Percentiles rank a stretch among this genome's conserved stretches.
Conservation (phyloP, 2,113 vertebrate genomes). For the Oreocharis arfaki region DNA sequence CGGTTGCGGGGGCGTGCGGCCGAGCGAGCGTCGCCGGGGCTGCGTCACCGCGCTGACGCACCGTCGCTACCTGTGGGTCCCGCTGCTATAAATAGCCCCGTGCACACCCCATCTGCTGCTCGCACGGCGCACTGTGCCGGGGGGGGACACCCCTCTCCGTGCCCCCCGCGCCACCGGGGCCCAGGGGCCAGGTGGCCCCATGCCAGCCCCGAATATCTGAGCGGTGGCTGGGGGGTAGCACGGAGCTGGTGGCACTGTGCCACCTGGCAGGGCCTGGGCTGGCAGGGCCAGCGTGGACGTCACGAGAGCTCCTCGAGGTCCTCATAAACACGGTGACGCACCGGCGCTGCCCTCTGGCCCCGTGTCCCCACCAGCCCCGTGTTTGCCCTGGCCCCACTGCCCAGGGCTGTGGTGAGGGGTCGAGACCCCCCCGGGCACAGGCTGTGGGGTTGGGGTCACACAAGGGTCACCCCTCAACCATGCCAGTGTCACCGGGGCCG, state of each 20-base stretch:
- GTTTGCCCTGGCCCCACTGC: neutral
- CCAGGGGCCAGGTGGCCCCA: neutral
- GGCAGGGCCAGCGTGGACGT: neutral
- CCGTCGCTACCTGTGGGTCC: constrained; percentile 54
- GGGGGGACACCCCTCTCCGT: neutral
- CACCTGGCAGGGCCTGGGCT: constrained; percentile 7
- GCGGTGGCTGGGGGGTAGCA: neutral
- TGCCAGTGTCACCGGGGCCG: accelerated
- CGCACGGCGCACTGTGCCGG: accelerated
- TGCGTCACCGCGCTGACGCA: constrained; percentile 3
- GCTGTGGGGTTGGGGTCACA: neutral
- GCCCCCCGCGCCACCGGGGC: neutral
- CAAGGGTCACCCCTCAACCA: accelerated
- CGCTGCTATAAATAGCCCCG: neutral
- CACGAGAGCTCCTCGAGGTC: constrained; percentile 13
- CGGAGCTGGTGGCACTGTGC: neutral
- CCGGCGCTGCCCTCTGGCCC: neutral
- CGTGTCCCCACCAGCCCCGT: neutral
- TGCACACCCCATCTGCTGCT: neutral
- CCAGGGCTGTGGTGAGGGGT: accelerated
- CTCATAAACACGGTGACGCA: constrained; percentile 18
- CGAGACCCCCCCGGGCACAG: accelerated
- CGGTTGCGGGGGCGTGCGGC: neutral
- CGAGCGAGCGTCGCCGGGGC: neutral
- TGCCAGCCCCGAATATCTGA: neutral